A percentile compares a stretch with the other conserved stretches of the same genome.
These are phyloP conservation scores for Aptenodytes forsteri DNA, from an alignment of 2,113 vertebrate genomes.

Conservation along the genomic window DNA sequence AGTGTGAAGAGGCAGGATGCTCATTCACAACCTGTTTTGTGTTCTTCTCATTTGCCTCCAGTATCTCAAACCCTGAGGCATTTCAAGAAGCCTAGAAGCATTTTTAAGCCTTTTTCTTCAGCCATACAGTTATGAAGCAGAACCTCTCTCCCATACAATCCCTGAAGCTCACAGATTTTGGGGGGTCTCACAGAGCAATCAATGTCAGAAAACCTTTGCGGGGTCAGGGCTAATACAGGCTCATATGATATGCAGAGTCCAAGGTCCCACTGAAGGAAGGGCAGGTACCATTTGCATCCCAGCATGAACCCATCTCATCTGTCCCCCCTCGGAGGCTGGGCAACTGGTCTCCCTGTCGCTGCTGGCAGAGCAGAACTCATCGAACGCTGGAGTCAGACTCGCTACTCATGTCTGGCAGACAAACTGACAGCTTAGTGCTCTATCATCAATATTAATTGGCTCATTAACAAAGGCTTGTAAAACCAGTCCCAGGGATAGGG, in stretches of 20 bases:
- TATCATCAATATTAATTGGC: constrained; percentile 21
- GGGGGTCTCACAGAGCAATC: background rate
- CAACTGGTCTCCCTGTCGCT: background rate
- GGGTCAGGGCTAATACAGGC: background rate
- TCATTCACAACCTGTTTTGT: background rate
- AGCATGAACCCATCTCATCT: fast-evolving
- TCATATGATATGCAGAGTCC: fast-evolving
- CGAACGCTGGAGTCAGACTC: background rate
- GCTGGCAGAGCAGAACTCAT: background rate
- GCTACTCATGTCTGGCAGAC: background rate
- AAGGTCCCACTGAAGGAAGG: fast-evolving
- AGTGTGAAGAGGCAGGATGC: background rate
- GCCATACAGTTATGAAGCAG: background rate
- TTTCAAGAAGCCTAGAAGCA: background rate
- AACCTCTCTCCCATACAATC: background rate
- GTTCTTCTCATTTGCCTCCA: fast-evolving
- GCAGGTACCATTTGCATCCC: background rate
- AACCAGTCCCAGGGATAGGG: background rate
- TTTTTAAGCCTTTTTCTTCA: background rate
- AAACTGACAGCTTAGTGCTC: background rate
- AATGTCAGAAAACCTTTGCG: fast-evolving
- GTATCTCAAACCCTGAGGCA: background rate
- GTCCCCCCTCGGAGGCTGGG: fast-evolving
- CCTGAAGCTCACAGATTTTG: background rate
- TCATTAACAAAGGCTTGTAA: background rate